Evolutionary conservation across 2,888 invertebrate genomes (phyloP).

Genomic region (Drosophila fulvimacula): DNA sequence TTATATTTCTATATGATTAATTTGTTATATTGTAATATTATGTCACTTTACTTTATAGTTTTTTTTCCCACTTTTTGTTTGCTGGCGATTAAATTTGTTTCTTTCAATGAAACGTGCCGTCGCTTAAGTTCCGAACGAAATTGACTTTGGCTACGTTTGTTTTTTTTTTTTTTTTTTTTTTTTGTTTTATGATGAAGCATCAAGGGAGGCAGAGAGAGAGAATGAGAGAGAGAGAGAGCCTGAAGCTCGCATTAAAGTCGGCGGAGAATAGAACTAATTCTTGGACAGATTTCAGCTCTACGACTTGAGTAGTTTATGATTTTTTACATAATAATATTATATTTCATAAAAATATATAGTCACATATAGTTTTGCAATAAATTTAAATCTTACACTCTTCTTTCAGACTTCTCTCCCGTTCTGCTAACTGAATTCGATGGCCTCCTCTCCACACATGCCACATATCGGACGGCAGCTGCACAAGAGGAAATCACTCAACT

Average conservation of each 20-base stretch:
- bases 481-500: slow-evolving; percentile 4
- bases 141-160: not conserved
- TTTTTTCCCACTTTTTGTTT: not conserved
- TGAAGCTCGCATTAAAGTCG: not conserved
- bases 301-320: too few relatives aligned
- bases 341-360: too few relatives aligned
- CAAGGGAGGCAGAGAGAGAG: too few relatives aligned
- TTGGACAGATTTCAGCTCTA: not conserved
- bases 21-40: not conserved
- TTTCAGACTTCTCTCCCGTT: too few relatives aligned
- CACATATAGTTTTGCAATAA: too few relatives aligned
- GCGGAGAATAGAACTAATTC: not conserved
- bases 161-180: too few relatives aligned
- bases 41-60: not conserved
- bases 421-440: too few relatives aligned
- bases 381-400: too few relatives aligned
- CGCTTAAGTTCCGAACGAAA: not conserved
- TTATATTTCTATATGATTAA: not conserved
- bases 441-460: not conserved
- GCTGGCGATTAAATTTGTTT: not conserved
- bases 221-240: not conserved
- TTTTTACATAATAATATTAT: too few relatives aligned
- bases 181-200: not conserved
- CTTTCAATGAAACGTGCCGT: not conserved
- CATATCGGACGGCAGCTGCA: not conserved